These are phyloP conservation scores for Lagocephalus sceleratus DNA, from an alignment of 2,797 vertebrate species.

Conservation along the genomic window DNA sequence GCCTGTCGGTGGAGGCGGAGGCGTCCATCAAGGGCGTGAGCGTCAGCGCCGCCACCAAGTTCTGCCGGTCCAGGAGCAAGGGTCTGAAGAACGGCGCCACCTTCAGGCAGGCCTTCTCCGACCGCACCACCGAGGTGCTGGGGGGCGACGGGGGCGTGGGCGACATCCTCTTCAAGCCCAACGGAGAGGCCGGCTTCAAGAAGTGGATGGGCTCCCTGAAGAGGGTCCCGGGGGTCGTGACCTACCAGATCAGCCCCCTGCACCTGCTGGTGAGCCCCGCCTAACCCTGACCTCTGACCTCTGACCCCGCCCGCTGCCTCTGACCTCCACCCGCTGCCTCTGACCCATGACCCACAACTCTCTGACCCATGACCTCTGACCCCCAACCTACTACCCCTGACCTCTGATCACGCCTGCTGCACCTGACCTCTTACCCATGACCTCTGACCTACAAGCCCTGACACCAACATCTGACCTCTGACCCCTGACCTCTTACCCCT, in stretches of 20 bases:
- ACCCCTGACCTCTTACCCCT: too few relatives aligned
- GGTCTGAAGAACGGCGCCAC: constrained; percentile 41
- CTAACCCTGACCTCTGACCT: background rate
- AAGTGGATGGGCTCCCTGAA: constrained; percentile 64
- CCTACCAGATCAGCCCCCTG: constrained; percentile 59
- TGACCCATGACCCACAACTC: too few relatives aligned
- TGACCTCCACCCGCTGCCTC: too few relatives aligned
- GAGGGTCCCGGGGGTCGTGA: constrained; percentile 59
- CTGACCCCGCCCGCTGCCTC: too few relatives aligned
- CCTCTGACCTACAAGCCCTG: too few relatives aligned
- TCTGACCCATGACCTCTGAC: too few relatives aligned
- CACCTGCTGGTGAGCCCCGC: constrained; percentile 36
- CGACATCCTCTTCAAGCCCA: constrained; percentile 63
- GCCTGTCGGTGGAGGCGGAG: constrained; percentile 58
- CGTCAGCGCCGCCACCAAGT: background rate
- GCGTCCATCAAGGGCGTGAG: background rate
- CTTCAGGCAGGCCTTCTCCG: constrained; percentile 66
- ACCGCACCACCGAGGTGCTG: constrained; percentile 50
- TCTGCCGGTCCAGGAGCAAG: constrained; percentile 44
- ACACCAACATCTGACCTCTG: too few relatives aligned
- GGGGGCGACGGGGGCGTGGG: constrained; percentile 27
- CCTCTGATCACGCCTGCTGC: too few relatives aligned
- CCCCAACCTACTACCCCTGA: too few relatives aligned
- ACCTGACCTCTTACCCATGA: too few relatives aligned
- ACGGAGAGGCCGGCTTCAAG: constrained; percentile 21